Evolutionary conservation across 2,113 vertebrate species (phyloP).

Genomic region (Rousettus leschenaultii): DNA sequence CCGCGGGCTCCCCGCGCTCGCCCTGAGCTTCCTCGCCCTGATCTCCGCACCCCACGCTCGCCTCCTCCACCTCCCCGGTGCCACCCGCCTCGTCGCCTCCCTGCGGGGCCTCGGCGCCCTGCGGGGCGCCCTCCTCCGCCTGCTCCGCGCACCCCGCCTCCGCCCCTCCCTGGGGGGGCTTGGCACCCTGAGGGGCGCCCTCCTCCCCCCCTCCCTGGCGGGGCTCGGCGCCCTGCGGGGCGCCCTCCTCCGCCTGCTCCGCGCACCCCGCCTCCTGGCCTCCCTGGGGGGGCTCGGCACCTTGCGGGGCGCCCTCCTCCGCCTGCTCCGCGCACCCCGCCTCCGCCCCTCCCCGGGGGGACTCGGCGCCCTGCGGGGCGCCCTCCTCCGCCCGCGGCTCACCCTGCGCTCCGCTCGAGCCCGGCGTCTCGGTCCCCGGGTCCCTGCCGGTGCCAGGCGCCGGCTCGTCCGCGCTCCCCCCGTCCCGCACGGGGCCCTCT

Average conservation of each 20-base stretch:
- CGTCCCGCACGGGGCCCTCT: background rate
- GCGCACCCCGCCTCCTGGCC: background rate
- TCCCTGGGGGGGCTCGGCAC: no score
- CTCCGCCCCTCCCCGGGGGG: background rate
- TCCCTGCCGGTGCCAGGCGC: rapidly evolving
- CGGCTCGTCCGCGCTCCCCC: background rate
- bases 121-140: no score
- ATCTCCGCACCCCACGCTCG: rapidly evolving
- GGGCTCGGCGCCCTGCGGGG: background rate
- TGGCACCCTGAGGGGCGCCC: background rate
- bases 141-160: background rate
- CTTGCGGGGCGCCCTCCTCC: no score
- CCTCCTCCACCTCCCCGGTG: background rate
- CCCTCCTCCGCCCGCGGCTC: background rate
- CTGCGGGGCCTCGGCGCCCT: background rate
- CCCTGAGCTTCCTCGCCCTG: background rate
- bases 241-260: background rate
- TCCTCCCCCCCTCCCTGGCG: background rate
- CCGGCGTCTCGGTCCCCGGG: rapidly evolving
- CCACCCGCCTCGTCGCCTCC: background rate
- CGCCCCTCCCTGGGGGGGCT: background rate
- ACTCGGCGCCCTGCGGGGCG: no score
- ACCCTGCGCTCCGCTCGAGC: background rate
- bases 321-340: background rate
- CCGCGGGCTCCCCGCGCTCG: background rate